Base-by-base conservation (phyloP, 2,113 vertebrate species). In the Mormoops blainvillei region DNA sequence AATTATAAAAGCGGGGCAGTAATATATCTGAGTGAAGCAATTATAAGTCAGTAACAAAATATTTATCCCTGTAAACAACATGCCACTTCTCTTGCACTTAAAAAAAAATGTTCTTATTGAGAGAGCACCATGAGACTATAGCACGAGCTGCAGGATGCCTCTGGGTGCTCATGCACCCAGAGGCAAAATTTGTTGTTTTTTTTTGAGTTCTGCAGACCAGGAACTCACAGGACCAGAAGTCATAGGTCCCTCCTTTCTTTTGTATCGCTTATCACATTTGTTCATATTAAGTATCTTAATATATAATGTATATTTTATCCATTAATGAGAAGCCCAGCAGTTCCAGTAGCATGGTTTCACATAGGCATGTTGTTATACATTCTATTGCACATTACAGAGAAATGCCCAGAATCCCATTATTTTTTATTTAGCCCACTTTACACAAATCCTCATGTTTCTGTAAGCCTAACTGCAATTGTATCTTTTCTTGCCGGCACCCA, bases 401-500 rank as follows among this genome's bases (percentile, higher is more conserved):
- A 91, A 93, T 65, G 58, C 28, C 86, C 78, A 16, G 48, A 48
- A 70, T 85, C 86, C 33, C 81, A 67, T 87, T 94, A 86, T 61
- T 61, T 78, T 16, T 45, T 31, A 88, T 77, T 96, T 92, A 92
- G 82, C 50, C 82, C 54, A 94, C 84, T 92, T n/a, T 76, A 91
- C 54, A 86, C 71, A 86, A 74, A 86, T 91, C 81, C 73, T 93
- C 88, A 80, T 89, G 88, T 97, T 97, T 91, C 93, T 9, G 3
- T 28, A 28, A 61, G 83, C 96, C 94, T 95, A 77, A 87, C 81
- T 88, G 7, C 86, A 80, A 50, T 41, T 78, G 24, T 5, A 54
- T 91, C 86, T 90, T 90, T 96, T n/a, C 73, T 67, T 93, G 86
- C 86, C 94, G 93, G 96, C 88, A 93, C 77, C 50, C 89, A 24